Evolutionary conservation across 2,888 invertebrate species (phyloP).

Genomic region (Ichneumoninae sp.): DNA sequence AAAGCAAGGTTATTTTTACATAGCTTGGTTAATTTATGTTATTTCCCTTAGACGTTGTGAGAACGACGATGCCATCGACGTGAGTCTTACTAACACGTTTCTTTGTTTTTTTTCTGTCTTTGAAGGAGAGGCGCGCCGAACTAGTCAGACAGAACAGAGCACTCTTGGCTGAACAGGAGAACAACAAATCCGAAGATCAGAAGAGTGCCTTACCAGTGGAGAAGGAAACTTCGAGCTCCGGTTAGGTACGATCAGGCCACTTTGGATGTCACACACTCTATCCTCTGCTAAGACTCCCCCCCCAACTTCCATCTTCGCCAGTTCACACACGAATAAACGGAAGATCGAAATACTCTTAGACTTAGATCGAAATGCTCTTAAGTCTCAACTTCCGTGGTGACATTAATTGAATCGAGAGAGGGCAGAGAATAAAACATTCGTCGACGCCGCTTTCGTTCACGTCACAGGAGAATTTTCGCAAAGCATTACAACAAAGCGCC

Average conservation of each 20-base stretch:
- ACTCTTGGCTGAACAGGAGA: conserved; percentile 87
- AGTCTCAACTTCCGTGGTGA: conserved; percentile 25
- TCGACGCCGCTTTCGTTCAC: conserved; percentile 39
- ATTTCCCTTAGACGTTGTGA: conserved; percentile 40
- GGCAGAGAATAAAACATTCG: conserved; percentile 31
- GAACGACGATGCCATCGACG: neutral
- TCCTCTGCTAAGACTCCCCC: conserved; percentile 50
- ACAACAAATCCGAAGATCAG: conserved; percentile 74
- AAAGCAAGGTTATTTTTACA: conserved; percentile 36
- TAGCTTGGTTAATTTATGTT: conserved; percentile 43
- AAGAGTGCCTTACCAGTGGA: conserved; percentile 81
- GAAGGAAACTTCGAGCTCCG: conserved; percentile 88
- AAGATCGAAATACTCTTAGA: conserved; percentile 22
- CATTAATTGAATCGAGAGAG: conserved; percentile 33
- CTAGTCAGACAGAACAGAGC: conserved; percentile 96
- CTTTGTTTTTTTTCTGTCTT: conserved; percentile 65
- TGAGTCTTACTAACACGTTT: neutral
- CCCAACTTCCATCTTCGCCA: conserved; percentile 53
- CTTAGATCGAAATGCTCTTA: conserved; percentile 21
- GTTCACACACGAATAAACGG: conserved; percentile 27
- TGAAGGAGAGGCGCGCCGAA: conserved; percentile 95
- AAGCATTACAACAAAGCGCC: conserved; percentile 23
- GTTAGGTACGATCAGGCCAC: conserved; percentile 83
- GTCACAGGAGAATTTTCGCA: conserved; percentile 49
- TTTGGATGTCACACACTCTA: conserved; percentile 54